Percentiles rank a stretch among this genome's conserved stretches.
Conservation (phyloP, 1,140 invertebrate genomes). For the Calephelis virginiensis region DNA sequence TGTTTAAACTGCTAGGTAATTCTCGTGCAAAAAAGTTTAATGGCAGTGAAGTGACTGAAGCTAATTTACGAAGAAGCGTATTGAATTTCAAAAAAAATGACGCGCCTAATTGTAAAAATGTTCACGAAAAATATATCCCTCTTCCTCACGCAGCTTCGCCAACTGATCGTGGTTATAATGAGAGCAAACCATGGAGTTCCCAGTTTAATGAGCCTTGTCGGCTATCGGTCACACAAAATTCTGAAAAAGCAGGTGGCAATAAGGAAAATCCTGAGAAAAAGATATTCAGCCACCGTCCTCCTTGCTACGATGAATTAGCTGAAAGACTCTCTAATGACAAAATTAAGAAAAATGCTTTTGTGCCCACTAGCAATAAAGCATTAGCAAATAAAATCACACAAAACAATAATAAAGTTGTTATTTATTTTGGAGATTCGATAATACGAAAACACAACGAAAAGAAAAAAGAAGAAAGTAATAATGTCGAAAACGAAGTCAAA, state of each 20-base stretch:
- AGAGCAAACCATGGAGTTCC: constrained; percentile 58
- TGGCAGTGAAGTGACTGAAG: constrained; percentile 56
- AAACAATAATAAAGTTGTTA: constrained; percentile 83
- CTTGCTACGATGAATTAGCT: constrained; percentile 73
- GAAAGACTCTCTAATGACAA: constrained; percentile 63
- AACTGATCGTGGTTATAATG: constrained; percentile 65
- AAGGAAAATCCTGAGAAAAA: constrained; percentile 60
- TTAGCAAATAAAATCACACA: constrained; percentile 71
- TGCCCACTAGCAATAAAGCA: constrained; percentile 41
- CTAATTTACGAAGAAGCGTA: constrained; percentile 57
- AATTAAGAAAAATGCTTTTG: constrained; percentile 47
- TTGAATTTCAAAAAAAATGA: constrained; percentile 70
- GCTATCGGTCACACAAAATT: constrained; percentile 62
- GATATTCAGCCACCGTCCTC: constrained; percentile 60
- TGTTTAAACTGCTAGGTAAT: constrained; percentile 72
- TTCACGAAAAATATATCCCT: constrained; percentile 74
- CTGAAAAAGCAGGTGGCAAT: constrained; percentile 58
- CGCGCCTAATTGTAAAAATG: constrained; percentile 54
- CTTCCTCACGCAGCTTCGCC: constrained; percentile 57
- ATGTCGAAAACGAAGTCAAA: constrained; percentile 39
- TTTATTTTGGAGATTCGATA: constrained; percentile 84
- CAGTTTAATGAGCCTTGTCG: constrained; percentile 61
- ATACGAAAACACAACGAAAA: constrained; percentile 73
- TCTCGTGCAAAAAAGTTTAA: constrained; percentile 59
- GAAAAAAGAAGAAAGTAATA: constrained; percentile 53